Base-by-base conservation (phyloP, 92 coral and sea anemone genomes). In the Virgularia gustaviana region DNA sequence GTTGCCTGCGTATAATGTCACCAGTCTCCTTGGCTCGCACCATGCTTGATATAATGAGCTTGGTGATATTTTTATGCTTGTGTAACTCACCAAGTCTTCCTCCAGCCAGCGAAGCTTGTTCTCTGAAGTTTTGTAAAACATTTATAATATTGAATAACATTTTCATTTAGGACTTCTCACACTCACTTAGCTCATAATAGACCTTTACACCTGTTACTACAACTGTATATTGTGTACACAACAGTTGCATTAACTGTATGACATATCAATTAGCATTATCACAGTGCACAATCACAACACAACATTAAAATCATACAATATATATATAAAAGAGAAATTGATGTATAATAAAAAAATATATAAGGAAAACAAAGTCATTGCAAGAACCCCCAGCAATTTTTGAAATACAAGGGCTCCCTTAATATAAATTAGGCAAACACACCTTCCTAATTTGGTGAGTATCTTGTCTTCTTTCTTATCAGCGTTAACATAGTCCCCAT, bases 401-500 rank as follows among this genome's bases (percentile, higher is more conserved):
- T 25, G 25, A 31, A 7, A 32, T 57, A 20, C n/a, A 11, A 28
- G 13, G 0, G 10, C 7, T 2, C 38, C 0, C 15, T 2, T 2
- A 10, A 12, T 34, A 35, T 30, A 32, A 60, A 16, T 9, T n/a
- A n/a, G n/a, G n/a, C n/a, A 2, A 20, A 68, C 79, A 63, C 75
- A 94, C 99, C 96, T 94, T 82, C 99, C 99, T 24, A 78, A 74
- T 4, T 87, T 84, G 0, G 96, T 94, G 36, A 94, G 79, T n/a
- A 83, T 52, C 49, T 79, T 74, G 36, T 87, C 78, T 24, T 83
- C 84, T 3, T 88, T 76, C 13, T 82, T 83, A 0, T 84, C 96
- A 9, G 71, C 77, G 9, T 80, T 87, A 6, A 66, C 63, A 73
- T 94, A 94, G 31, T 94, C 96, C 0, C 94, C 99, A 70, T 94